Conservation (phyloP, 2,888 invertebrate species). For the Parnassius mnemosyne region DNA sequence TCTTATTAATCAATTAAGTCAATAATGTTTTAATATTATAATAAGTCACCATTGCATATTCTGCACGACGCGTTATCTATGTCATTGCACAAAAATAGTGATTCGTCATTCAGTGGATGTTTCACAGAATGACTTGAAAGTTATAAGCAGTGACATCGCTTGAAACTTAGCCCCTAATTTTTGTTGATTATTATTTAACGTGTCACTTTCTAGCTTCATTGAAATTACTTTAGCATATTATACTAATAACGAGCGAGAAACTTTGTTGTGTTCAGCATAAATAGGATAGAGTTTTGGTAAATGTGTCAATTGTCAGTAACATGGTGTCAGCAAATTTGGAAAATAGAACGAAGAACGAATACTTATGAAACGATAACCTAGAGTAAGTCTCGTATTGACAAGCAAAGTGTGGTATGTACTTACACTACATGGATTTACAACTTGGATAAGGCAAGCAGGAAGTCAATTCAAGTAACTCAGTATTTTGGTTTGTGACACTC, state of each 20-base stretch:
- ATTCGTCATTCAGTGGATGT: constrained; percentile 26
- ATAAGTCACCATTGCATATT: background rate
- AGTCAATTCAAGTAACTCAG: too few relatives aligned
- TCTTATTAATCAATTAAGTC: too few relatives aligned
- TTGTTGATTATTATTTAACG: constrained; percentile 24
- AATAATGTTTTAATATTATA: too few relatives aligned
- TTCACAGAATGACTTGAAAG: constrained; percentile 22
- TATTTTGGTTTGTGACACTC: too few relatives aligned
- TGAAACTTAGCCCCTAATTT: constrained; percentile 16
- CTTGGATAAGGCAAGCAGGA: too few relatives aligned
- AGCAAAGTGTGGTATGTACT: too few relatives aligned
- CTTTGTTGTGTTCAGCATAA: constrained; percentile 1
- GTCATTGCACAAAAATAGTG: constrained; percentile 19
- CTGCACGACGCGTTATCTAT: constrained; percentile 6
- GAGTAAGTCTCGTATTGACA: too few relatives aligned
- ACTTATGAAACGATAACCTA: too few relatives aligned
- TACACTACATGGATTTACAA: too few relatives aligned
- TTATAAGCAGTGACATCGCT: constrained; percentile 27
- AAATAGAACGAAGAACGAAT: too few relatives aligned
- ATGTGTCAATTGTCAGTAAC: constrained; percentile 2
- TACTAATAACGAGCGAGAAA: constrained; percentile 3
- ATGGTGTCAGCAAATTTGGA: background rate
- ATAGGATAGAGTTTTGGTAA: constrained; percentile 6
- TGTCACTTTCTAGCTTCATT: constrained; percentile 21
- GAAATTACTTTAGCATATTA: constrained; percentile 21